Base-by-base conservation (phyloP, 92 coral and sea anemone genomes). In the Zoanthus sansibaricus region DNA sequence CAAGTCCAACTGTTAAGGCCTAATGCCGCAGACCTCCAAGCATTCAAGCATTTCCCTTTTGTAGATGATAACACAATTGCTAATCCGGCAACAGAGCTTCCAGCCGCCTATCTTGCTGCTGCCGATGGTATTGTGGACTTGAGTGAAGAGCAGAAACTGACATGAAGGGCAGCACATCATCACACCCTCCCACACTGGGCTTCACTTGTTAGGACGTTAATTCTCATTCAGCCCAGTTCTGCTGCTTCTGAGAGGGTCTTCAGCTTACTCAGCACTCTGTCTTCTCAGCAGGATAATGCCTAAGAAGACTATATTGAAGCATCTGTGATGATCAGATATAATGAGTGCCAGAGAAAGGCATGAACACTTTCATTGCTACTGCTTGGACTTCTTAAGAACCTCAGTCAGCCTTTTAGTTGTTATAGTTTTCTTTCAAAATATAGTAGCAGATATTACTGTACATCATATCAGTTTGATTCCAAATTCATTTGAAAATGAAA, bases 241-340 rank as follows among this genome's bases (percentile, higher is more conserved):
- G 68, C 66, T 15, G 55, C 87, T 7, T 37, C 54, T 74, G 89
- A 76, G 79, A 32, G 77, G 67, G 84, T 86, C 17, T 86, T 75
- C 30, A 86, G 89, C 69, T 47, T 71, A 9, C 69, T 83, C 7
- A 72, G 18, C 87, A 71, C 80, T 17, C 64, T 83, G 46, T 71
- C 79, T 11, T 44, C 87, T 56, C 87, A 83, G 30, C 79, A 71
- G 48, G 87, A 72, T 12, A 10, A 25, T 11, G 79, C 87, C 7
- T 64, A 51, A 7, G 79, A 71, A 71, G 87, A 83, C 66, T 72
- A 64, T 44, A 25, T 83, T 14, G 87, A 83, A 71, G 62, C 87
- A 9, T 83, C 87, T 83, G 87, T 83, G 1, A 83, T 72, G 87
- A 44, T 83, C 20, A 71, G 80, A 61, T 83, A 83, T 15, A 83